These are phyloP conservation scores for Labia minor DNA, from an alignment of 2,888 invertebrate genomes.

Conservation along the genomic window DNA sequence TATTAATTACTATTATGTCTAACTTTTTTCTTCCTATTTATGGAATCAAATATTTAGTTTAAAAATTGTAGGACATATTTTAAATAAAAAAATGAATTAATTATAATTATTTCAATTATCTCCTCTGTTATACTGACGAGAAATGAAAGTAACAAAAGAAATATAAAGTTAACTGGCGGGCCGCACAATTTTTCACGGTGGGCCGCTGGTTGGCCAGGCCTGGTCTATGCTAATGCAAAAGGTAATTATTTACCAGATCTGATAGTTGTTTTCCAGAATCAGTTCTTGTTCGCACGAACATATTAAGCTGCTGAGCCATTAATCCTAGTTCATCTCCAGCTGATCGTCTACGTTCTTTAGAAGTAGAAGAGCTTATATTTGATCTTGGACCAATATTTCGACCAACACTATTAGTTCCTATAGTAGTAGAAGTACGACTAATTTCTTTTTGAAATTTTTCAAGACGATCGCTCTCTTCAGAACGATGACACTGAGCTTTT, in stretches of 20 bases:
- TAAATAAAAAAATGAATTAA: no score
- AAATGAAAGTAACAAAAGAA: no score
- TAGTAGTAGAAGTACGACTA: conserved; percentile 28
- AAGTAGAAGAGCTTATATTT: conserved; percentile 30
- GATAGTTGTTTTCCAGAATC: conserved; percentile 78
- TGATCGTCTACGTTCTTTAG: conserved; percentile 60
- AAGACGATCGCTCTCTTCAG: conserved; percentile 47
- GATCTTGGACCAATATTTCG: conserved; percentile 26
- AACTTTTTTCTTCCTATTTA: no score
- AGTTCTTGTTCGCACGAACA: conserved; percentile 69
- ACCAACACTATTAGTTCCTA: conserved; percentile 36
- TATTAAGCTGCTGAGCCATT: conserved; percentile 48
- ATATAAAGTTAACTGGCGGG: no score
- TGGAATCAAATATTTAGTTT: no score
- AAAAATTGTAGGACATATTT: no score
- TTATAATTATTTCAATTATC: no score
- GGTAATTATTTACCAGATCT: conserved; percentile 63
- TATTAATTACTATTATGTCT: no score
- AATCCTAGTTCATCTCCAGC: conserved; percentile 70
- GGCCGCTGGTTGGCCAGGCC: no score
- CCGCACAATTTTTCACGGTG: no score
- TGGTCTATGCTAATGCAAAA: no score
- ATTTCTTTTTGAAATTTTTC: conserved; percentile 44
- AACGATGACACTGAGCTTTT: conserved; percentile 51
- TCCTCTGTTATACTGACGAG: no score